Percentiles rank a stretch among this genome's conserved stretches.
Conservation (phyloP, 2,888 invertebrate genomes). For the Drosophila leonis region DNA sequence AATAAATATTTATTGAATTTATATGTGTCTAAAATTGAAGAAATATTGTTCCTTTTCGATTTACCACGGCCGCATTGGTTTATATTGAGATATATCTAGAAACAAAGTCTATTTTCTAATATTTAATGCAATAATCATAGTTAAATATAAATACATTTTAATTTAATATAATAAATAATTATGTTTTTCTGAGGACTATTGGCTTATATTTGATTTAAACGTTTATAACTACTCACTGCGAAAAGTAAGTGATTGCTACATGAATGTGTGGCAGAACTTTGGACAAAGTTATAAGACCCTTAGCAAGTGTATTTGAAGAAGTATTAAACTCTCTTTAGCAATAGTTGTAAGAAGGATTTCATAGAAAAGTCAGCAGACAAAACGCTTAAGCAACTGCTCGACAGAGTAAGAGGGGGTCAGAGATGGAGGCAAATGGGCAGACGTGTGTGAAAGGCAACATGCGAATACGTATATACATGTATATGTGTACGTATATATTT, state of each 20-base stretch:
- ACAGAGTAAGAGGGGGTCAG: neutral
- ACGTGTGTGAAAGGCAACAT: constrained; percentile 24
- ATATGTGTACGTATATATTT: constrained; percentile 18
- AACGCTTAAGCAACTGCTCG: constrained; percentile 39
- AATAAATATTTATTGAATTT: neutral
- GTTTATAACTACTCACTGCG: neutral
- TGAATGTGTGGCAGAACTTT: neutral
- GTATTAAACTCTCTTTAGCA: constrained; percentile 35
- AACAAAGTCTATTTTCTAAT: too few relatives aligned
- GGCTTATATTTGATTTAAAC: neutral
- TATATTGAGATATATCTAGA: neutral
- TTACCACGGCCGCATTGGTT: too few relatives aligned
- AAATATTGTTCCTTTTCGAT: too few relatives aligned
- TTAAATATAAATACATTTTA: neutral
- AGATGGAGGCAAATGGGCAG: neutral
- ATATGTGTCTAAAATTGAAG: too few relatives aligned
- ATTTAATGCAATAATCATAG: too few relatives aligned
- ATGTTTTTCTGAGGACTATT: neutral
- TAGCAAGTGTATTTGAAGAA: constrained; percentile 25
- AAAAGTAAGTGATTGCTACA: neutral
- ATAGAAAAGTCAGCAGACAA: constrained; percentile 38
- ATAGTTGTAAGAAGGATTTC: constrained; percentile 41
- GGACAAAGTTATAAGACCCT: neutral
- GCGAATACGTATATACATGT: constrained; percentile 6
- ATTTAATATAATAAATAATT: neutral